Conservation (phyloP, 2,113 vertebrate genomes). For the Prionailurus viverrinus region DNA sequence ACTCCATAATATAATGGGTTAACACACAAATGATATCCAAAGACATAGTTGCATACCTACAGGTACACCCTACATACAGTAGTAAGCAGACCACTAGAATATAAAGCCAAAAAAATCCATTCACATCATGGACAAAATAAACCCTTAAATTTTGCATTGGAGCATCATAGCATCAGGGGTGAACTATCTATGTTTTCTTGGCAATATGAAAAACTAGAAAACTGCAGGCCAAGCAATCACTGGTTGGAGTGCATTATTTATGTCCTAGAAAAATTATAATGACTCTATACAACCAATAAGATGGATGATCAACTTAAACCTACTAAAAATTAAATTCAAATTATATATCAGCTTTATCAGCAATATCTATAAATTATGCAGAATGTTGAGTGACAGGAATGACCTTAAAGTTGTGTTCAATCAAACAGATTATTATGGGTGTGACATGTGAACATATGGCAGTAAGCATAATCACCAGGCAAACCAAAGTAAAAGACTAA, state of each 20-base stretch:
- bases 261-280: background rate
- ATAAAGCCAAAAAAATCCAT: background rate
- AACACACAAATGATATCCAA: background rate
- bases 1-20: background rate
- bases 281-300: background rate
- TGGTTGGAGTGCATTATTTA: background rate
- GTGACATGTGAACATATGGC: background rate
- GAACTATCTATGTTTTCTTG: constrained; percentile 2
- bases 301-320: constrained; percentile 7
- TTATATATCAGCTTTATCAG: constrained; percentile 1
- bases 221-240: background rate
- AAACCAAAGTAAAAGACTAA: background rate
- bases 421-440: background rate
- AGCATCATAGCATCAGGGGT: background rate
- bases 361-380: constrained; percentile 18
- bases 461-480: background rate
- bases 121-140: background rate
- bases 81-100: background rate
- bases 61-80: background rate
- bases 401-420: constrained; percentile 10
- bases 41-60: background rate
- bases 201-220: background rate
- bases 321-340: constrained; percentile 38
- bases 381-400: background rate
- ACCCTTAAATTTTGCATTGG: background rate